These are phyloP conservation scores for Lamprologus lemairii DNA, from an alignment of 2,113 vertebrate genomes.

Conservation along the genomic window DNA sequence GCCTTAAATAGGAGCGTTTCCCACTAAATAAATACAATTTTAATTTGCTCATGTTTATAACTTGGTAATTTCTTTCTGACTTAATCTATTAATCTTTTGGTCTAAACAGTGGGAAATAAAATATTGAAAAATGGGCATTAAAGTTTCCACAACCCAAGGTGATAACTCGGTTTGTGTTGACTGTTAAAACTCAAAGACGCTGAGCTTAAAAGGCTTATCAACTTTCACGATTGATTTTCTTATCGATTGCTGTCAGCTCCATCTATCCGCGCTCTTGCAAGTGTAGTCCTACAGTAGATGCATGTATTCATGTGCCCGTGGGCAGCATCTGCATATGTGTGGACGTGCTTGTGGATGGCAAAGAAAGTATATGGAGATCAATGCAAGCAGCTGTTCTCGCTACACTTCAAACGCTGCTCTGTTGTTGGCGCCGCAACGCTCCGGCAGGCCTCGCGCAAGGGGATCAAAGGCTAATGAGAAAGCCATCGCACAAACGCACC, in stretches of 20 bases:
- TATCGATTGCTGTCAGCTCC: neutral
- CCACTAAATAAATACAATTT: neutral
- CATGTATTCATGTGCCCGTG: conserved; percentile 53
- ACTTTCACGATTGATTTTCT: neutral
- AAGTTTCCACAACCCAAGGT: neutral
- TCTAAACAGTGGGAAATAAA: neutral
- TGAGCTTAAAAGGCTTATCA: neutral
- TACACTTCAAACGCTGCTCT: conserved; percentile 64
- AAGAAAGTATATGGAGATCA: conserved; percentile 68
- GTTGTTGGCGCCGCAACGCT: conserved; percentile 60
- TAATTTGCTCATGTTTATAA: neutral
- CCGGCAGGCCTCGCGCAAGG: conserved; percentile 53
- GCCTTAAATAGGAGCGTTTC: neutral
- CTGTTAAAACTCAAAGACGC: neutral
- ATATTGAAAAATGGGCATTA: neutral
- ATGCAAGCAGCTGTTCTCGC: conserved; percentile 69
- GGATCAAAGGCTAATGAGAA: conserved; percentile 72
- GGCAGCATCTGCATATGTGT: conserved; percentile 51
- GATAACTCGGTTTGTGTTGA: neutral
- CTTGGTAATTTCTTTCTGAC: neutral
- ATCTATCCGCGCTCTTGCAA: neutral
- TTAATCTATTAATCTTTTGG: neutral
- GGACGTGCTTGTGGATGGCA: conserved; percentile 27
- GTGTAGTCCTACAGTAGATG: conserved; percentile 9
- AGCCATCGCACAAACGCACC: conserved; percentile 62